Evolutionary conservation across 2,888 invertebrate genomes (phyloP), one percentile per base, ranked within the genome.

Genomic region (Cosmia pyralina): DNA sequence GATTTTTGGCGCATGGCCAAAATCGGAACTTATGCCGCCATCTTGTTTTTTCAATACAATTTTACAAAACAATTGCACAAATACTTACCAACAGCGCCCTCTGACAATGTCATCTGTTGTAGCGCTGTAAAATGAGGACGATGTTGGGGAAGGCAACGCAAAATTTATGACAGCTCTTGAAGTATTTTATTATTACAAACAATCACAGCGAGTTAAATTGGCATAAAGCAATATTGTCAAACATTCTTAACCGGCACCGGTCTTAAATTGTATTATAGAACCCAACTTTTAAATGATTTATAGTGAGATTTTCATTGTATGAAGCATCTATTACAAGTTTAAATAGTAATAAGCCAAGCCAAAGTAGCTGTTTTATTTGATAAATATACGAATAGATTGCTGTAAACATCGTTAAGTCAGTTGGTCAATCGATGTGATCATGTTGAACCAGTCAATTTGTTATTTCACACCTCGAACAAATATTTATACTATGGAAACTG

Each of bases 381-480:
- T 57, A 50, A 50, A 60, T 28, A 59, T 70, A 62, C n/a, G 2
- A 55, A 66, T 28, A 7, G 5, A 46, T 71, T 60, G 71, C 64
- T 50, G 19, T 50, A 59, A 71, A 52, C 75, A 74, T 60, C 48
- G 69, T 10, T 19, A 19, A 0, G 34, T 8, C 46, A 34, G 44
- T 77, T 59, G 60, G 60, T 55, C 60, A 65, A 71, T 70, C 57
- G 55, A 63, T 52, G 4, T 52, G 70, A 52, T 70, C 4, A 48
- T 70, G 38, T 58, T 53, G 52, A 53, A 59, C n/a, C 3, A 52
- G 46, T 19, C 63, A 59, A 58, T 77, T 69, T 60, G 69, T 60
- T 75, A 75, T 75, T 60, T 75, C 74, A 68, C 48, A 75, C 76
- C 53, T 75, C n/a, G 10, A 13, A 19, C n/a, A n/a, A 38, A 46